Evolutionary conservation across 2,113 vertebrate genomes (phyloP).

Genomic region (Carollia perspicillata): DNA sequence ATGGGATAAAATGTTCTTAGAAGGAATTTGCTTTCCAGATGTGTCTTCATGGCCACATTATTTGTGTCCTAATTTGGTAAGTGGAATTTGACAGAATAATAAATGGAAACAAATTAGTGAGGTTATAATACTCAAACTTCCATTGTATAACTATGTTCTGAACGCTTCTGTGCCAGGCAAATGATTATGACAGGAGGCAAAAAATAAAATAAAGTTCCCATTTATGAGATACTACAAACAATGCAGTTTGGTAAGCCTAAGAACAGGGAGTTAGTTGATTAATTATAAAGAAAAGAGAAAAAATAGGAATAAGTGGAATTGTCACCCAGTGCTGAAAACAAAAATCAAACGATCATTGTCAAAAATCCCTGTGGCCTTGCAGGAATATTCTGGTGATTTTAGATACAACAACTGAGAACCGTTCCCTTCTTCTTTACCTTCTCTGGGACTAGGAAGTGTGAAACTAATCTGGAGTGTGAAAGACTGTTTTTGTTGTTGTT

Average conservation of each 20-base stretch:
- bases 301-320: not conserved
- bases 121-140: conserved; percentile 22
- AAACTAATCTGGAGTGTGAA: not conserved
- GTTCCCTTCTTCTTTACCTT: not conserved
- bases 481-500: not conserved
- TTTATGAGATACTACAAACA: not conserved
- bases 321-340: not conserved
- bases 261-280: not conserved
- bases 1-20: conserved; percentile 56
- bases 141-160: not conserved
- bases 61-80: conserved; percentile 45
- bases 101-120: conserved; percentile 50
- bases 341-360: not conserved
- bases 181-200: conserved; percentile 3
- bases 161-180: conserved; percentile 20
- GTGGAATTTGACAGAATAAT: conserved; percentile 53
- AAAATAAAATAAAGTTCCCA: not conserved
- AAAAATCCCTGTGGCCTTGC: not conserved
- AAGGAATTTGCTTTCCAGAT: conserved; percentile 70
- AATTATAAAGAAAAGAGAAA: not conserved
- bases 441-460: not conserved
- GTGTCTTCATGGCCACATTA: conserved; percentile 32
- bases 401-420: not conserved
- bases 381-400: not conserved
- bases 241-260: not conserved